Evolutionary conservation across 2,888 invertebrate species (phyloP), one percentile per base, ranked within the genome.

Genomic region (Rambutsinella grinnellia): DNA sequence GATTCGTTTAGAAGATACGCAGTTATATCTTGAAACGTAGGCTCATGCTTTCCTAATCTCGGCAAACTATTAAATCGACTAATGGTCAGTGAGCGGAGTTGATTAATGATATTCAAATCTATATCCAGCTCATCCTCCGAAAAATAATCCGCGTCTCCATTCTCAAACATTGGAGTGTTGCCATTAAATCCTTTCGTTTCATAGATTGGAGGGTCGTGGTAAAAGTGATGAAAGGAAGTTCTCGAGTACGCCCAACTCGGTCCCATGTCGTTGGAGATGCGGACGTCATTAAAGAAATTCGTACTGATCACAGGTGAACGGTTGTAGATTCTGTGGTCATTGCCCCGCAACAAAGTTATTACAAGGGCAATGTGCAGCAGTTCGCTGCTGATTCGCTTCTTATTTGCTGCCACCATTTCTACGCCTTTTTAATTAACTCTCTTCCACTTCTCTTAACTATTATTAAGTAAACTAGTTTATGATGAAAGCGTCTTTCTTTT

Each of bases 1-100:
- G 82, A 80, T 58, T 82, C 78, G 60, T 79, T 82, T n/a, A 83
- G 63, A 19, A 84, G 53, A 46, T 82, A 84, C 21, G 84, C 82
- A n/a, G 84, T 82, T 8, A 84, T 79, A 67, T 82, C 80, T 23
- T 81, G 82, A 60, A 82, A 81, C 17, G 78, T 60, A 6, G 77
- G 76, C 19, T 72, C 51, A 27, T 79, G 36, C 23, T 79, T 80
- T 24, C 74, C 78, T 47, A 74, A 24, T 23, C 62, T 23, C 5
- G 71, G 61, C 28, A 71, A 67, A 47, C 72, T 69, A 23, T 74
- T 76, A 5, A 79, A 72, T 17, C 79, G 61, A 62, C 76, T 66
- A 3, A 79, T 26, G 0, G 76, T 76, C 15, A 79, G 57, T 44
- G 75, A 56, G 46, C 81, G 53, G 54, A 77, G 67, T 36, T 81